Base-by-base conservation (phyloP, 1,140 invertebrate species). In the Anastrepha ludens region DNA sequence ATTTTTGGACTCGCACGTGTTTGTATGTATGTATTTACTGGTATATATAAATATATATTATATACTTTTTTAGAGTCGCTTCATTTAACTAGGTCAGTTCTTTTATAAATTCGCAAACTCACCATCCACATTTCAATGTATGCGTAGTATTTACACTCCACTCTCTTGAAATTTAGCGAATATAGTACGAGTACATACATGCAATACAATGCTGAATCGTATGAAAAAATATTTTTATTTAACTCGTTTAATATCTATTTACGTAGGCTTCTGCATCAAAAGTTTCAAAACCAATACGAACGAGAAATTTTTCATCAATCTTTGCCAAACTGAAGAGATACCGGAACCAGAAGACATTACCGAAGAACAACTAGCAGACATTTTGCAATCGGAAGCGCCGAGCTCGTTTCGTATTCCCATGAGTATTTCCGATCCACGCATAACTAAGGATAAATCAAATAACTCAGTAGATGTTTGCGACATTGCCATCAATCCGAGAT, bases 221-320 rank as follows among this genome's bases (percentile, higher is more conserved):
- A 11, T 74, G 41, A 2, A 74, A 47, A 1, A 17, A 0, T 17
- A 11, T 15, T 62, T 62, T 62, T 29, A 44, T 6, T 74, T 47
- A n/a, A 62, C 41, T 88, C 86, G 5, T 60, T 59, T 85, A 86
- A n/a, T 41, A 59, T 17, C 64, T 65, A 81, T 60, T 78, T 81
- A 87, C 62, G 87, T 41, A 98, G 98, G 97, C 81, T 95, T 97
- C 90, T 98, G 98, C 91, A 94, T 98, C 0, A 98, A 98, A 94
- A 95, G 96, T 39, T 95, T 95, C 86, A 96, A 95, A 91, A 94
- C 95, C 11, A 94, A 95, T 39, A 95, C 94, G 59, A 95, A 95
- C 87, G 94, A 96, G 81, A 98, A 98, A 93, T 93, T 97, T 39
- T 98, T 98, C 91, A 94, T 97, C 2, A 98, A 97, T 93, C 94